phyloP scores from a whole-genome alignment of 2,888 invertebrate species.

The Beris chalybata region DNA sequence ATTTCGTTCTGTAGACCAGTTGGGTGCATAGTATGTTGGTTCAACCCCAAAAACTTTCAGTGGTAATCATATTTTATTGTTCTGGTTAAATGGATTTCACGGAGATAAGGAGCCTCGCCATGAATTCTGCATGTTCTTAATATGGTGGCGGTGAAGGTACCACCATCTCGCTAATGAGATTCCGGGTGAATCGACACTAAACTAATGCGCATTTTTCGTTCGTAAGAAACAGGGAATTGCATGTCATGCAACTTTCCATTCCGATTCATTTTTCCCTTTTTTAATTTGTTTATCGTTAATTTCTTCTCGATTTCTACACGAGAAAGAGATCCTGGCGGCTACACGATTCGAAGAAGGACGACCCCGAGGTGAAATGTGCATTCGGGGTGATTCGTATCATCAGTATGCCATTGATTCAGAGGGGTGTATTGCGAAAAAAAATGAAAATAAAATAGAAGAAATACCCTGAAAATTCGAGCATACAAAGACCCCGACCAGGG shows the following conservation, averaged over 20 bases:
- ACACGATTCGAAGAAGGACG: conserved; percentile 10
- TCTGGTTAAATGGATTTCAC: conserved; percentile 17
- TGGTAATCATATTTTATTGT: conserved; percentile 15
- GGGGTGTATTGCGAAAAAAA: conserved; percentile 30
- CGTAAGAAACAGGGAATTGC: conserved; percentile 22
- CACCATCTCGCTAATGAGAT: conserved; percentile 12
- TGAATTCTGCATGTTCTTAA: no score
- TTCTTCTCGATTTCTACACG: conserved; percentile 13
- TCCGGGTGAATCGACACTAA: conserved; percentile 7
- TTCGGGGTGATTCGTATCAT: conserved; percentile 38
- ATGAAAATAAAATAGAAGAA: neutral
- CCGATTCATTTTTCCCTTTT: conserved; percentile 31
- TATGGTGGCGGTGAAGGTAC: no score
- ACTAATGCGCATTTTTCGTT: conserved; percentile 26
- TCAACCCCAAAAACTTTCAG: conserved; percentile 1
- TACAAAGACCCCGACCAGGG: conserved; percentile 33
- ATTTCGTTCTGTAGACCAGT: no score
- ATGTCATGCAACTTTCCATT: conserved; percentile 32
- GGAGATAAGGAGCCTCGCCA: conserved; percentile 15
- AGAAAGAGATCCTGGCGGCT: conserved; percentile 3
- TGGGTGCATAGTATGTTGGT: neutral
- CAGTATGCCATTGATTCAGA: conserved; percentile 1
- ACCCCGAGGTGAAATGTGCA: conserved; percentile 37
- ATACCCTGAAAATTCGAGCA: neutral
- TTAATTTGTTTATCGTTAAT: conserved; percentile 40